Evolutionary conservation across 2,113 vertebrate species (phyloP), one percentile per base, ranked within the genome.

Genomic region (Xenotilapia caudafasciata): DNA sequence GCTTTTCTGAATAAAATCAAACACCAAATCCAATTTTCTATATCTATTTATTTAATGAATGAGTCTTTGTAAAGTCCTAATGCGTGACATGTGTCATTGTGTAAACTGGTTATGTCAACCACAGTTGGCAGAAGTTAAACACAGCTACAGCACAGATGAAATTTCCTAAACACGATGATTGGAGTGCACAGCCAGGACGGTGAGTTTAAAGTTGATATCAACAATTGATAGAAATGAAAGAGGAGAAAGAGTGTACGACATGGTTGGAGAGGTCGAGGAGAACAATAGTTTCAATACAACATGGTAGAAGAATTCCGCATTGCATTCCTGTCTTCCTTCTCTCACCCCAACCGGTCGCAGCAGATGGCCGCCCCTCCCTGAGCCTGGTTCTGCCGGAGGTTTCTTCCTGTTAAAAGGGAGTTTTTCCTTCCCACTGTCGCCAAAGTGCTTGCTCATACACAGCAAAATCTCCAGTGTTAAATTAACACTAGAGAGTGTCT

Each of bases 91-190:
- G 62, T 40, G n/a, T 70, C 62, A 40, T 40, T 40, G n/a, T 70
- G 62, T 70, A 70, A 70, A 70, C 12, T 70, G 62, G 5, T 70
- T 42, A 14, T 21, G 62, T 0, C 35, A 40, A 21, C n/a, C 62
- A 15, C 62, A 70, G 35, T 9, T 65, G 60, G 17, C 17, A 65
- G 60, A 65, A 38, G 60, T 35, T 65, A 38, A 65, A 65, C 60
- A 65, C 31, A 38, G 60, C 10, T 38, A 65, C 60, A 65, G 60
- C 31, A 65, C 17, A 38, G 31, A 65, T 38, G 33, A n/a, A n/a
- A 2, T 65, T 65, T n/a, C 0, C 60, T 65, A 0, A 65, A 65
- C 17, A 38, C 10, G 1, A 13, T 65, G 31, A 65, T 65, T 65
- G n/a, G 19, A 13, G 62, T 68, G 35, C 62, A 4, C 62, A 68